phyloP scores from a whole-genome alignment of 2,888 invertebrate species.

The Gastrophysa polygoni region DNA sequence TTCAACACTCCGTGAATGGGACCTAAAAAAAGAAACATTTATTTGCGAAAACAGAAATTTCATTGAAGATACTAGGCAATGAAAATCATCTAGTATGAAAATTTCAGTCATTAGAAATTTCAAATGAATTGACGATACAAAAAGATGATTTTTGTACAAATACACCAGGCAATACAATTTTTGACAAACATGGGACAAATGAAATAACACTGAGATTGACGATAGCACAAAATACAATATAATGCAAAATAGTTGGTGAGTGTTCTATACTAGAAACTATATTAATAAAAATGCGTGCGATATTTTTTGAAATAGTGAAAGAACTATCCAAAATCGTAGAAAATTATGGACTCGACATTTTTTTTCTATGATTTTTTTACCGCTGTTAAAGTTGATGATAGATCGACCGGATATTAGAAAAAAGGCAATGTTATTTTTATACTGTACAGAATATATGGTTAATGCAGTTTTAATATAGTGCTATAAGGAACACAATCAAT shows the following conservation, averaged over 20 bases:
- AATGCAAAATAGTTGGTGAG: slow-evolving; percentile 44
- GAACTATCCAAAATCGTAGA: slow-evolving; percentile 25
- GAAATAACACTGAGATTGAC: slow-evolving; percentile 48
- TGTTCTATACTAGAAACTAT: slow-evolving; percentile 52
- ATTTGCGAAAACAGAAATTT: too few species aligned
- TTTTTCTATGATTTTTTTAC: slow-evolving; percentile 22
- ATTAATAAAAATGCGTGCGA: slow-evolving; percentile 49
- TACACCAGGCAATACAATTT: too few species aligned
- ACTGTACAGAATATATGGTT: slow-evolving; percentile 45
- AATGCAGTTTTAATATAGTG: slow-evolving; percentile 52
- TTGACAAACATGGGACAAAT: background rate
- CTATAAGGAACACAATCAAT: slow-evolving; percentile 52
- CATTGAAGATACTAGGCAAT: too few species aligned
- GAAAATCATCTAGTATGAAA: too few species aligned
- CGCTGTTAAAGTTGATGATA: background rate
- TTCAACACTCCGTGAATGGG: too few species aligned
- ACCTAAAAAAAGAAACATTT: too few species aligned
- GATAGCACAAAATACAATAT: slow-evolving; percentile 47
- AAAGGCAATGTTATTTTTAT: slow-evolving; percentile 37
- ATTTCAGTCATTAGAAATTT: too few species aligned
- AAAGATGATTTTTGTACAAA: background rate
- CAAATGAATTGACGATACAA: too few species aligned
- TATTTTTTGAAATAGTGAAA: slow-evolving; percentile 29
- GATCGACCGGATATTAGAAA: slow-evolving; percentile 28
- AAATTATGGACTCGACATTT: slow-evolving; percentile 1